Percentiles rank a stretch among this genome's conserved stretches.
Conservation (phyloP, 2,888 invertebrate genomes). For the Boloria selene region DNA sequence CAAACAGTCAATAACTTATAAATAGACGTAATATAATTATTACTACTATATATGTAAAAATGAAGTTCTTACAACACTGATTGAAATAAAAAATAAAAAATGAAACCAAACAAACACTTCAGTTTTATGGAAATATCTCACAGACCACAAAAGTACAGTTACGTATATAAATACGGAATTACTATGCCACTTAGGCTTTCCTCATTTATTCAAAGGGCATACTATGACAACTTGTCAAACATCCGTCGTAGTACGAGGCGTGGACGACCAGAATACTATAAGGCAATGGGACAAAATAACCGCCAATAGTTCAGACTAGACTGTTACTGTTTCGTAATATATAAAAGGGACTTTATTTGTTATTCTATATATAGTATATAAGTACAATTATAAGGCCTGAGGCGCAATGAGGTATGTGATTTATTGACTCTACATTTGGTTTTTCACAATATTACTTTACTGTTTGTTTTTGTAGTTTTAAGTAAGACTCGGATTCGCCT, state of each 20-base stretch:
- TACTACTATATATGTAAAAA: no score
- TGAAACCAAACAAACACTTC: constrained; percentile 5
- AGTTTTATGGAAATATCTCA: constrained; percentile 9
- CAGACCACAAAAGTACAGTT: constrained; percentile 34
- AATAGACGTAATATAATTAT: no score
- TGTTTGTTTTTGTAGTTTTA: no score
- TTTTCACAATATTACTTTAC: no score
- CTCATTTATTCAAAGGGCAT: constrained; percentile 45
- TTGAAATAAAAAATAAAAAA: background rate
- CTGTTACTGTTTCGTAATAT: background rate
- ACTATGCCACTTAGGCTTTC: constrained; percentile 35
- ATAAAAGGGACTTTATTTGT: background rate
- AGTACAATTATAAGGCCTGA: no score
- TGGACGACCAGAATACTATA: constrained; percentile 38
- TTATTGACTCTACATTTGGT: no score
- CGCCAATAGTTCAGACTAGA: constrained; percentile 16
- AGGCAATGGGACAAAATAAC: constrained; percentile 36
- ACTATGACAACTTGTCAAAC: constrained; percentile 42
- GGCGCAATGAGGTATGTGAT: no score
- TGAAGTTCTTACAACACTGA: no score
- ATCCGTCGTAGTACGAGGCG: constrained; percentile 43
- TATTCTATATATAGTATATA: background rate
- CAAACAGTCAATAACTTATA: no score
- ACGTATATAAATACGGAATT: constrained; percentile 16
- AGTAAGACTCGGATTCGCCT: no score